Evolutionary conservation across 2,888 invertebrate genomes (phyloP), one percentile per base, ranked within the genome.

Genomic region (Andrena marginata): DNA sequence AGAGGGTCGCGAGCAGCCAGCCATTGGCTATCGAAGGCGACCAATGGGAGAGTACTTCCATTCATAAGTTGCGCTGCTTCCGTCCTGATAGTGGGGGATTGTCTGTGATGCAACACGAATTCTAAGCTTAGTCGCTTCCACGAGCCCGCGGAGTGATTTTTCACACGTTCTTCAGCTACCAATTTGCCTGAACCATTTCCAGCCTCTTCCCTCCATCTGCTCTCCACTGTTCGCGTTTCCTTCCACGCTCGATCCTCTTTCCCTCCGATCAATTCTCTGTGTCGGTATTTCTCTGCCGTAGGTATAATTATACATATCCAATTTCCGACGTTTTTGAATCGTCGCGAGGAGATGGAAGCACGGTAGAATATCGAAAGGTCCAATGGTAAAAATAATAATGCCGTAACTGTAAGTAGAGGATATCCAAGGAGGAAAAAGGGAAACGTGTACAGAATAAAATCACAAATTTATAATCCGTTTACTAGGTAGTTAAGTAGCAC

Each of bases 41-140:
- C 92, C 92, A 92, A 92, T 92, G 84, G 77, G 86, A 77, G 86
- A 83, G 72, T 87, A 92, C 89, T 92, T 88, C 91, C 92, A 92
- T 92, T 92, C 92, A 92, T 92, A 91, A 92, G 92, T 92, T 87
- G 89, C 82, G 77, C 69, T 81, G 87, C 85, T 88, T 88, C 84
- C 85, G 86, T 81, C 65, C 72, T 77, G 77, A 82, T 84, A 77
- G 86, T 84, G 86, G 83, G 86, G 86, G 80, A 63, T 49, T 26
- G 62, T 56, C 59, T 48, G 76, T 70, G 75, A 68, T 64, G 69
- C 65, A 75, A 64, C 29, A 48, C 35, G 62, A 84, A 78, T 82
- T 75, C 78, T 65, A 79, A 77, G 20, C 26, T 20, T 77, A 85
- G 86, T 82, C 72, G 83, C 72, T 79, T 62, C 31, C 67, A 65